These are phyloP conservation scores for Eupithecia vulgata DNA, from an alignment of 2,888 invertebrate genomes.

Conservation along the genomic window DNA sequence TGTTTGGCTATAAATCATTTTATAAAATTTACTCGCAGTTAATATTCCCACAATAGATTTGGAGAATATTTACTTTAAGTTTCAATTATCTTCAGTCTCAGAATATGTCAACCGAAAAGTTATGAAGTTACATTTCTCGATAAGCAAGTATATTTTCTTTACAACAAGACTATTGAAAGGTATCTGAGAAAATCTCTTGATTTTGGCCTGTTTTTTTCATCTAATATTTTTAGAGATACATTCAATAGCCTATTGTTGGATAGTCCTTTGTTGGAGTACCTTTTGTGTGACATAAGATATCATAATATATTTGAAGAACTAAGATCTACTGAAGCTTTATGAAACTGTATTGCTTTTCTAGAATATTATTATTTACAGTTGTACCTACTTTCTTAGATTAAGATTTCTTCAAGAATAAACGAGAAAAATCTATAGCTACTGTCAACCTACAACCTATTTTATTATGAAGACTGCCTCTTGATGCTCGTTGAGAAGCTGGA, in stretches of 20 bases:
- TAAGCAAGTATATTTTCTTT: not conserved
- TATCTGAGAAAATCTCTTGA: not conserved
- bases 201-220: not conserved
- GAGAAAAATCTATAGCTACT: not conserved
- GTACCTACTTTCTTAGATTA: not conserved
- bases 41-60: not conserved
- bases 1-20: constrained; percentile 18
- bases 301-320: constrained; percentile 14
- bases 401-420: not conserved
- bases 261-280: constrained; percentile 32
- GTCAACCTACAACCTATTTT: not conserved
- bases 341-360: constrained; percentile 9
- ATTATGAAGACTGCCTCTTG: too few species aligned
- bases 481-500: too few species aligned
- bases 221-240: constrained; percentile 15
- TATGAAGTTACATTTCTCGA: not conserved
- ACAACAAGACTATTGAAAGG: not conserved
- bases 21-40: not conserved
- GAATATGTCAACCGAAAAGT: not conserved
- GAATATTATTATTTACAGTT: not conserved
- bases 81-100: not conserved
- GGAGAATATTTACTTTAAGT: not conserved
- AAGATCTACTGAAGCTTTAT: constrained; percentile 11
- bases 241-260: constrained; percentile 28
- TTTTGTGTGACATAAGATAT: constrained; percentile 37